Conservation (phyloP, 2,888 invertebrate species). For the Timandra comae region DNA sequence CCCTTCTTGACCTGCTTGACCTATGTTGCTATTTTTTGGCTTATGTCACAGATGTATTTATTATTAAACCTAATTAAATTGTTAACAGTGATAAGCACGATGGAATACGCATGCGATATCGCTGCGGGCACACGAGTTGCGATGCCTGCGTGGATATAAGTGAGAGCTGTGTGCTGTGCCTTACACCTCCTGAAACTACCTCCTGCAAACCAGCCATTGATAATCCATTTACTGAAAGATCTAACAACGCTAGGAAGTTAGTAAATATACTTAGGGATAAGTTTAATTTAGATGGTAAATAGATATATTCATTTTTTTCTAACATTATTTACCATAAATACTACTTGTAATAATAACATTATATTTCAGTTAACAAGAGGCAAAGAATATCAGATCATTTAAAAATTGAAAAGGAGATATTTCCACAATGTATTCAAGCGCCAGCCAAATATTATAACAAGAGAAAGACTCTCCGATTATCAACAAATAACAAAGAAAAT, state of each 20-base stretch:
- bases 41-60: conserved; percentile 1
- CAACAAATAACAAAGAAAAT: conserved; percentile 39
- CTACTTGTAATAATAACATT: conserved; percentile 6
- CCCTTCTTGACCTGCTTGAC: too few relatives aligned
- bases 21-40: neutral
- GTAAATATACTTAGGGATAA: conserved; percentile 41
- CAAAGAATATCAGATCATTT: conserved; percentile 49
- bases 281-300: conserved; percentile 50
- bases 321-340: neutral
- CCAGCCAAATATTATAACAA: conserved; percentile 56
- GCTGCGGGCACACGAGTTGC: conserved; percentile 57
- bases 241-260: conserved; percentile 36
- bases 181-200: conserved; percentile 28
- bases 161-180: conserved; percentile 41
- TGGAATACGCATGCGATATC: conserved; percentile 39
- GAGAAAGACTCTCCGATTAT: conserved; percentile 39
- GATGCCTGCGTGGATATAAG: conserved; percentile 36
- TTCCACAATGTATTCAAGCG: conserved; percentile 65
- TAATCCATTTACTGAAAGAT: conserved; percentile 32
- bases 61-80: conserved; percentile 1
- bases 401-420: conserved; percentile 57
- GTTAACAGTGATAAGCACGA: conserved; percentile 44
- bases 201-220: conserved; percentile 28
- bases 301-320: conserved; percentile 2
- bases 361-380: conserved; percentile 45